Percentiles rank a stretch among this genome's conserved stretches.
Conservation (phyloP, 2,888 invertebrate genomes). For the Adelognathus sp. region DNA sequence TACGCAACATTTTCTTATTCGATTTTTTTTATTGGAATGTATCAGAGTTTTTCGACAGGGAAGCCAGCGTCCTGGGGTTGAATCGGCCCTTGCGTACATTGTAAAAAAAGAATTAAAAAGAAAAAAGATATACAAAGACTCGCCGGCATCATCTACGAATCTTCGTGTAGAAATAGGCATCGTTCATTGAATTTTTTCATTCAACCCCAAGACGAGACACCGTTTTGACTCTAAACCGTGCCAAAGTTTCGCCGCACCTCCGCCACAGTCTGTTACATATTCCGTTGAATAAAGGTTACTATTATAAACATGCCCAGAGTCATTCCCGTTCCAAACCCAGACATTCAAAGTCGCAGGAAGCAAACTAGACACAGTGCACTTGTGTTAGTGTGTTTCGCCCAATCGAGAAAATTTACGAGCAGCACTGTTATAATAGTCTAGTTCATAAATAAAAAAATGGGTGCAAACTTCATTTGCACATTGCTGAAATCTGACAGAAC, state of each 20-base stretch:
- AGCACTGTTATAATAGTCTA: too few relatives aligned
- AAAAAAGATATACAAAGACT: background rate
- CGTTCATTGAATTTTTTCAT: slow-evolving; percentile 11
- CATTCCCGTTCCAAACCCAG: background rate
- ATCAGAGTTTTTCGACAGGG: too few relatives aligned
- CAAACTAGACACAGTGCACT: background rate
- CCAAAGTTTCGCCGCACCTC: slow-evolving; percentile 68
- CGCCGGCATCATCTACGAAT: background rate
- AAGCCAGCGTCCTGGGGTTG: slow-evolving; percentile 59
- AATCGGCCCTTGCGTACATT: slow-evolving; percentile 35
- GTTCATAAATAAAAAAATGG: too few relatives aligned
- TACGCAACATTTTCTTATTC: too few relatives aligned
- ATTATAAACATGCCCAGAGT: slow-evolving; percentile 12
- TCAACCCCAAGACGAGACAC: slow-evolving; percentile 46
- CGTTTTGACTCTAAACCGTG: slow-evolving; percentile 51
- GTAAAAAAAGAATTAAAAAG: slow-evolving; percentile 11
- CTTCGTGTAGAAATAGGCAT: background rate
- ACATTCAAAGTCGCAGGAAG: background rate
- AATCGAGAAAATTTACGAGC: too few relatives aligned
- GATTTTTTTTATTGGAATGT: too few relatives aligned
- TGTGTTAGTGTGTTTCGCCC: background rate
- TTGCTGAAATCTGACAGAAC: too few relatives aligned
- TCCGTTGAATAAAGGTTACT: slow-evolving; percentile 71
- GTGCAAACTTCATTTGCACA: too few relatives aligned
- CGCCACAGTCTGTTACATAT: slow-evolving; percentile 74